phyloP scores from a whole-genome alignment of 2,888 invertebrate genomes.

The Strigamia transsilvanica region DNA sequence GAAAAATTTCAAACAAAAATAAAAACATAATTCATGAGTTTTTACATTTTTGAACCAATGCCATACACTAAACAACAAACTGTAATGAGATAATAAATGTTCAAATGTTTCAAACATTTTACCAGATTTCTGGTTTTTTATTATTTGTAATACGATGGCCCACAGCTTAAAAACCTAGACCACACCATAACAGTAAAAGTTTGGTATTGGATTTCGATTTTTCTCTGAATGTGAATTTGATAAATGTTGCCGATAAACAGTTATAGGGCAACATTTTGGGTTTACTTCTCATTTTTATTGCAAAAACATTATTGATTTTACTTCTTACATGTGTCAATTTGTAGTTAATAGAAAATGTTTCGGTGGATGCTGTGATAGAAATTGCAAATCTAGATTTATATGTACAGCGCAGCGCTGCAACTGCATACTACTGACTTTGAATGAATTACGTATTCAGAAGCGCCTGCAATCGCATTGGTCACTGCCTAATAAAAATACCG shows the following conservation, averaged over 20 bases:
- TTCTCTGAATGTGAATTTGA: neutral
- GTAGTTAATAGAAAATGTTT: neutral
- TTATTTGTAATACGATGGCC: neutral
- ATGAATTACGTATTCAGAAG: too few relatives aligned
- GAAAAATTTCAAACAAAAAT: slow-evolving; percentile 57
- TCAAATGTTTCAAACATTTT: neutral
- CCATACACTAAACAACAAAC: neutral
- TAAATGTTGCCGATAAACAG: neutral
- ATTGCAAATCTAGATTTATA: neutral
- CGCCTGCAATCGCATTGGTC: neutral
- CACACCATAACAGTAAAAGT: neutral
- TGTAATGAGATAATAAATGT: neutral
- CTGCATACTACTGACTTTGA: neutral
- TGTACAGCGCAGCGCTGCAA: neutral
- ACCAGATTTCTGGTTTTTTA: neutral
- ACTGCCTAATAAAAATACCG: too few relatives aligned
- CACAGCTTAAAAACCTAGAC: neutral
- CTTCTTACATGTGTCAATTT: neutral
- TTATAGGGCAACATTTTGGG: neutral
- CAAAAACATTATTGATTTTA: too few relatives aligned
- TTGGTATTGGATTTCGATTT: neutral
- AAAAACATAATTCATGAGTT: too few relatives aligned
- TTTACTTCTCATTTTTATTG: slow-evolving; percentile 2
- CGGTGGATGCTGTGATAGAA: neutral
- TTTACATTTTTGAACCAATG: neutral